These are phyloP conservation scores for Argyra leucocephala DNA, from an alignment of 2,888 invertebrate species.

Conservation along the genomic window DNA sequence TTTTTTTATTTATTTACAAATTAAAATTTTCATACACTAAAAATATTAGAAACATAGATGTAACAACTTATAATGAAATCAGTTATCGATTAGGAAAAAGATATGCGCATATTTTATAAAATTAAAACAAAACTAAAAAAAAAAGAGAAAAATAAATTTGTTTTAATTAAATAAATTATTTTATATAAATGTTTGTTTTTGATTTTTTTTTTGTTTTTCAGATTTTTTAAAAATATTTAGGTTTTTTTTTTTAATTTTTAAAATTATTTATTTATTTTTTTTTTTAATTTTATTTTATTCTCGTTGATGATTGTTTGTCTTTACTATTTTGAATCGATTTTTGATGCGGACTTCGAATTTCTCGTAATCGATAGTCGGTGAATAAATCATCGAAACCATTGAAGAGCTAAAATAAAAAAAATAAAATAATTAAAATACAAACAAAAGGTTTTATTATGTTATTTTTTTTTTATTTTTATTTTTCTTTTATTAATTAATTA, in stretches of 20 bases:
- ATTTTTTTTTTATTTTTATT: too few relatives aligned
- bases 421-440: slow-evolving; percentile 13
- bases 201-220: not conserved
- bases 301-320: slow-evolving; percentile 14
- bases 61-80: slow-evolving; percentile 4
- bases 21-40: not conserved
- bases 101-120: slow-evolving; percentile 4
- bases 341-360: slow-evolving; percentile 21
- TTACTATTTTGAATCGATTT: slow-evolving; percentile 7
- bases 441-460: too few relatives aligned
- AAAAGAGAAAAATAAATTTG: not conserved
- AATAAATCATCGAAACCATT: slow-evolving; percentile 39
- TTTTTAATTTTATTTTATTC: slow-evolving; percentile 16
- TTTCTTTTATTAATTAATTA: too few relatives aligned
- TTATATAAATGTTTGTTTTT: not conserved
- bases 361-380: slow-evolving; percentile 34
- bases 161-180: slow-evolving; percentile 4
- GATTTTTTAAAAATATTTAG: not conserved
- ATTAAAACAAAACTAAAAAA: not conserved
- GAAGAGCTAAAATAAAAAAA: slow-evolving; percentile 32
- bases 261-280: not conserved
- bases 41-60: slow-evolving; percentile 6
- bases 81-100: not conserved
- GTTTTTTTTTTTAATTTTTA: not conserved
- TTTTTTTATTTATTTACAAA: not conserved